phyloP scores from a whole-genome alignment of 2,797 vertebrate genomes.

The Manis javanica region DNA sequence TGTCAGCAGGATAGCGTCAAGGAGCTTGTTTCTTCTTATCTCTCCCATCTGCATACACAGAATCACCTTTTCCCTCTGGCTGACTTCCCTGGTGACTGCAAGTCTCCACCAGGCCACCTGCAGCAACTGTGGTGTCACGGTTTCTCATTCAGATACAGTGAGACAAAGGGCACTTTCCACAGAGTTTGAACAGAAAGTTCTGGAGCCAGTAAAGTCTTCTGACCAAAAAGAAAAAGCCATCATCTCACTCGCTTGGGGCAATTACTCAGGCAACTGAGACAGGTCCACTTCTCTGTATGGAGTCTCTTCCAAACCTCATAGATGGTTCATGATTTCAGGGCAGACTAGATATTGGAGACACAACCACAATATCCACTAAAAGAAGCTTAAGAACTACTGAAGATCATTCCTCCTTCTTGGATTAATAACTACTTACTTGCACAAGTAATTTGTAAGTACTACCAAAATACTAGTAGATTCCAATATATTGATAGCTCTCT shows the following conservation, averaged over 20 bases:
- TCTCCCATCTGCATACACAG: neutral
- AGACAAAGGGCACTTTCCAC: neutral
- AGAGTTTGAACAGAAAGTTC: neutral
- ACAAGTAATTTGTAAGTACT: neutral
- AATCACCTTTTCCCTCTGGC: neutral
- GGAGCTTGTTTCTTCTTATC: neutral
- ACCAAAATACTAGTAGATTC: neutral
- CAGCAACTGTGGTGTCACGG: neutral
- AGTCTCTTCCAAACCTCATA: neutral
- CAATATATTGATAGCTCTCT: neutral
- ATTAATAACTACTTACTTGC: neutral
- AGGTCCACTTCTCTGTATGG: neutral
- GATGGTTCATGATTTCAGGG: neutral
- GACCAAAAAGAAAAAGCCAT: neutral
- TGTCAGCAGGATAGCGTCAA: neutral
- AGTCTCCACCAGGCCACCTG: neutral
- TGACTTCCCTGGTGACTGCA: neutral
- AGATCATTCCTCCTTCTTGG: neutral
- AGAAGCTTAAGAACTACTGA: neutral
- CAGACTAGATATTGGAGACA: neutral
- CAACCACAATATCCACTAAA: neutral
- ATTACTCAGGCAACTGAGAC: neutral
- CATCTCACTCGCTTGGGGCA: neutral
- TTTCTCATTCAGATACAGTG: neutral
- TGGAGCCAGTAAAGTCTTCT: neutral